Base-by-base conservation (phyloP, 2,797 vertebrate genomes). In the Lithobates pipiens region DNA sequence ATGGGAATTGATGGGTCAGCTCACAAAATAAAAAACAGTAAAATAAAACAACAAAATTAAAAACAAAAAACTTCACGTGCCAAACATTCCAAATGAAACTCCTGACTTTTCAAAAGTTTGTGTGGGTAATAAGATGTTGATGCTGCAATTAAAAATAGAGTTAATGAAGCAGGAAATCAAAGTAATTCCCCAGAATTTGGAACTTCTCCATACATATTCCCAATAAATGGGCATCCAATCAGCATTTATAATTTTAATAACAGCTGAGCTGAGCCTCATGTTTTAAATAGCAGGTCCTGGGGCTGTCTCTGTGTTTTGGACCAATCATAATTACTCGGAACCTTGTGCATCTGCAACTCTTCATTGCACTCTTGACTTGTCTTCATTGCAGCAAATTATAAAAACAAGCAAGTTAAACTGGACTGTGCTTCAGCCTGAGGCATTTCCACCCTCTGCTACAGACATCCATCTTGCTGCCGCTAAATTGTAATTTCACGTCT, bases 401-500 rank as follows among this genome's bases (percentile, higher is more conserved):
- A 61, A 73, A 74, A 82, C 25, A 32, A 81, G 79, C 79, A 81
- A 82, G 80, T 74, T 82, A 74, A 73, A 82, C 80, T 82, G 80
- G 80, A 82, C 80, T 82, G 80, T 44, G 70, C 70, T 63, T 74
- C 34, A 82, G 80, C 80, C 80, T 32, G n/a, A 82, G 80, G 80
- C 70, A 23, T 44, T 81, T 82, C 70, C 54, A 74, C 54, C 50
- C 70, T 73, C 54, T 63, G 70, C 80, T 65, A 29, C 34, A 65
- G 72, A 73, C 61, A 82, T 82, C 70, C 80, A 82, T 74, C 80
- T 73, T 73, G 25, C 80, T 63, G 46, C 72, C 27, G 39, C 80
- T 82, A 82, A 82, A 82, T 74, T 73, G 80, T 82, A 74, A 73
- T 82, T 82, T 82, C 80, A 82, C 70, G 80, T 73, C 54, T 74